Evolutionary conservation across 2,113 vertebrate species (phyloP).

Genomic region (Actenoides hombroni): DNA sequence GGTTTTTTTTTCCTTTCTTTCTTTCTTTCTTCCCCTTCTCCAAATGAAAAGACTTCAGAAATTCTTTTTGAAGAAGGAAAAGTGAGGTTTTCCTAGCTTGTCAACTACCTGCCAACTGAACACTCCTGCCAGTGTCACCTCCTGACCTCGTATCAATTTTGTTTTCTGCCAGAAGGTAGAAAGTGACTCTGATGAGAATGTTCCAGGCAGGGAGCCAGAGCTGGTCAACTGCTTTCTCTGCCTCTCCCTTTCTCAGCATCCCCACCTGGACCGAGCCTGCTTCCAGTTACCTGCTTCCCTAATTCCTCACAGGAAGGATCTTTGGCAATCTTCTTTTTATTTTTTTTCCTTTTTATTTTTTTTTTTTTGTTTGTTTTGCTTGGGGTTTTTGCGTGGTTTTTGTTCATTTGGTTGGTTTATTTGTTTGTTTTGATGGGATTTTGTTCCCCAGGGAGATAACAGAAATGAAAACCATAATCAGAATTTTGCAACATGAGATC

Average conservation of each 20-base stretch:
- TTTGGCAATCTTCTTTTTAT: neutral
- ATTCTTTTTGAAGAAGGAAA: neutral
- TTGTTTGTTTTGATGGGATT: neutral
- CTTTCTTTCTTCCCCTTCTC: too few species aligned
- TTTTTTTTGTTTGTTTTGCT: neutral
- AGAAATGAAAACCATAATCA: neutral
- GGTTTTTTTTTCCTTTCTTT: neutral
- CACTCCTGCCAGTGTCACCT: neutral
- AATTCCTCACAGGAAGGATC: neutral
- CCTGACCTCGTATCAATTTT: neutral
- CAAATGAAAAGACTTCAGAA: neutral
- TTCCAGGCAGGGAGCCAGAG: conserved; percentile 34
- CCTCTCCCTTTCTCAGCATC: neutral
- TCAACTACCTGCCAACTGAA: neutral
- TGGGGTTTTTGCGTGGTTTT: neutral
- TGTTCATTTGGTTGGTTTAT: neutral
- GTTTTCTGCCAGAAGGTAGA: conserved; percentile 18
- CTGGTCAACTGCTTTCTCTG: conserved; percentile 6
- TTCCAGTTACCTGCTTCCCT: neutral
- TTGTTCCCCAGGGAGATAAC: neutral
- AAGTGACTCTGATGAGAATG: neutral
- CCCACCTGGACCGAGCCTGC: neutral
- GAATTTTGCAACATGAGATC: neutral
- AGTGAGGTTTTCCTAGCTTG: neutral
- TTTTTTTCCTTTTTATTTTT: too few species aligned